These are phyloP conservation scores for Medauroidea extradentata DNA, from an alignment of 1,140 invertebrate species.

Conservation along the genomic window DNA sequence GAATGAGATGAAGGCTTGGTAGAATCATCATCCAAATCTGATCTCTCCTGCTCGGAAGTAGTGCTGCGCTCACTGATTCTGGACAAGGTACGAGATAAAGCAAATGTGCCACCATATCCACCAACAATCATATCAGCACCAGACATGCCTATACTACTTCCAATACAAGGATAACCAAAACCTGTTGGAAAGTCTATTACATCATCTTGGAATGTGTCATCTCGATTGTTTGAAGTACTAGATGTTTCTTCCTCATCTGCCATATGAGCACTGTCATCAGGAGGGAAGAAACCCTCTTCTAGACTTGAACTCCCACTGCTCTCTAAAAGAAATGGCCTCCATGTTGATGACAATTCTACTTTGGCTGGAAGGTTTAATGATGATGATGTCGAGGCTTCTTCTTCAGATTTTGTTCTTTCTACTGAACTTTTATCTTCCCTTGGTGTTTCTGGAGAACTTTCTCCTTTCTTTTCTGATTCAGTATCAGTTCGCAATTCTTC, in stretches of 20 bases:
- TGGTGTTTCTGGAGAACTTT: not conserved
- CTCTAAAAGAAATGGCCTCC: constrained; percentile 74
- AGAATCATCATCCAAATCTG: constrained; percentile 70
- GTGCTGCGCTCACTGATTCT: constrained; percentile 83
- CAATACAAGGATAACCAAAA: constrained; percentile 63
- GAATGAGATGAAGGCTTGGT: constrained; percentile 75
- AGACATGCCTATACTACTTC: constrained; percentile 35
- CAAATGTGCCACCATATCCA: constrained; percentile 56
- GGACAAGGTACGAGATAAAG: constrained; percentile 67
- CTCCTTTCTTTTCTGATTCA: not conserved
- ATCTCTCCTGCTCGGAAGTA: constrained; percentile 72
- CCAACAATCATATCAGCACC: constrained; percentile 62
- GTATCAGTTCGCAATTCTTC: not conserved
- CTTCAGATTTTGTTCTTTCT: constrained; percentile 10
- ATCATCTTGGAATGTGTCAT: constrained; percentile 62
- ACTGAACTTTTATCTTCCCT: not conserved
- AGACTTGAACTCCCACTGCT: constrained; percentile 70
- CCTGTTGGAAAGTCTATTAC: constrained; percentile 62
- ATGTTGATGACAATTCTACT: constrained; percentile 51
- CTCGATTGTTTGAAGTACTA: constrained; percentile 54
- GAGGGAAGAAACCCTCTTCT: constrained; percentile 72
- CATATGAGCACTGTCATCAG: constrained; percentile 56
- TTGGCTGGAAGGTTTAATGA: constrained; percentile 4
- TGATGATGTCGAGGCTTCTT: constrained; percentile 13
- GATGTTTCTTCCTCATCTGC: constrained; percentile 46